Evolutionary conservation across 2,888 invertebrate genomes (phyloP).

Genomic region (Gastracanthus pulcherrimus): DNA sequence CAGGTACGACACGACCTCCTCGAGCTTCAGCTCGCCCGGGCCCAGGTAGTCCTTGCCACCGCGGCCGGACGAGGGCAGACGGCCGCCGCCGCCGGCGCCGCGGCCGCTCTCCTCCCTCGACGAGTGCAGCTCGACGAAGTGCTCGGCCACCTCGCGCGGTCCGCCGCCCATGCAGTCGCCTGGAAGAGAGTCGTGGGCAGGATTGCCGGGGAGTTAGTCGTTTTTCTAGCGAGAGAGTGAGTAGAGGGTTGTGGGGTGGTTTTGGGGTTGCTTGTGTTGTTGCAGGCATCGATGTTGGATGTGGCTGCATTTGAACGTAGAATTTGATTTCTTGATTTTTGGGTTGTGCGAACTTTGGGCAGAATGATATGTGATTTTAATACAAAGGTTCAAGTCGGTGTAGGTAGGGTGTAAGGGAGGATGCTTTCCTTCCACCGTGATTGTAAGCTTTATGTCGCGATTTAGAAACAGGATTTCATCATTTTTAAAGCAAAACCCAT

Average conservation of each 20-base stretch:
- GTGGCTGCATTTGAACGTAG: too few species aligned
- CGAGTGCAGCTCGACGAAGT: slow-evolving; percentile 73
- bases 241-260: not conserved
- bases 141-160: slow-evolving; percentile 73
- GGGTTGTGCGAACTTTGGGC: too few species aligned
- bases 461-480: too few species aligned
- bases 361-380: too few species aligned
- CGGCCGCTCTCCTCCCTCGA: slow-evolving; percentile 68
- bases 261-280: too few species aligned
- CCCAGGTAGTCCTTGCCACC: slow-evolving; percentile 72
- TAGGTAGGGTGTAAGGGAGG: too few species aligned
- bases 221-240: not conserved
- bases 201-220: not conserved
- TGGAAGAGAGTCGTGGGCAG: slow-evolving; percentile 50
- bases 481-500: too few species aligned
- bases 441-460: too few species aligned
- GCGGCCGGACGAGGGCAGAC: not conserved
- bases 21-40: slow-evolving; percentile 67
- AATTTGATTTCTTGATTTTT: too few species aligned
- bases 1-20: slow-evolving; percentile 71
- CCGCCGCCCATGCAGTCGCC: slow-evolving; percentile 73
- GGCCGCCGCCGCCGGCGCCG: slow-evolving; percentile 18
- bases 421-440: too few species aligned
- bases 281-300: too few species aligned
- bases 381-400: too few species aligned